Base-by-base conservation (phyloP, 1,140 invertebrate species). In the Colletes gigas region DNA sequence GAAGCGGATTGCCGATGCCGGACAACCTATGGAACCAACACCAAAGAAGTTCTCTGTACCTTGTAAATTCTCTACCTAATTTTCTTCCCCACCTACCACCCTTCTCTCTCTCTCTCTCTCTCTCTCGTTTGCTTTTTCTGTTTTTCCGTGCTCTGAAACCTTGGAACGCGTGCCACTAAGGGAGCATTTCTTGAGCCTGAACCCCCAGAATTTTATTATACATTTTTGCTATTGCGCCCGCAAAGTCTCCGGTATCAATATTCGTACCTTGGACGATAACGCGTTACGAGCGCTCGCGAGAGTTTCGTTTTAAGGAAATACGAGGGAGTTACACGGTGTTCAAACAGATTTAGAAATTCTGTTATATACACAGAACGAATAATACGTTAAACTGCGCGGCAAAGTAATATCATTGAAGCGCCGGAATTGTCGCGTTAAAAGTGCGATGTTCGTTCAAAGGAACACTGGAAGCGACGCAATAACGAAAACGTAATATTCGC, bases 11-110 rank as follows among this genome's bases (percentile, higher is more conserved):
- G 65, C 50, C 47, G 73, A 60, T 71, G 65, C 60, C 19, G 44
- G 73, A 89, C 83, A 85, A 82, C 54, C 66, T 82, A 83, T 86
- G 86, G 86, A 88, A 84, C 84, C 19, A 75, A 79, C 77, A 15
- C 60, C 70, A 73, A 79, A 79, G 77, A 79, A 79, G 72, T 79
- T 79, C 70, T 71, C 52, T 54, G 19, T 72, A 57, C 77, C 83
- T 85, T 76, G 77, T 81, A 73, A 78, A 60, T 71, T 65, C 72
- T 52, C 30, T 63, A 44, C 65, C 44, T 68, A 79, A 84, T 72
- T 57, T 75, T 55, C 55, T 47, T 50, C 21, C 41, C 19, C n/a
- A 62, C 52, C 83, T 15, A 55, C 60, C 71, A 62, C 83, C 65
- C 73, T 54, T 44, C 75, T 54, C 4, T 55, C 12, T 19, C 19